Conservation (phyloP, 2,888 invertebrate genomes). For the Andricus quercusramuli region DNA sequence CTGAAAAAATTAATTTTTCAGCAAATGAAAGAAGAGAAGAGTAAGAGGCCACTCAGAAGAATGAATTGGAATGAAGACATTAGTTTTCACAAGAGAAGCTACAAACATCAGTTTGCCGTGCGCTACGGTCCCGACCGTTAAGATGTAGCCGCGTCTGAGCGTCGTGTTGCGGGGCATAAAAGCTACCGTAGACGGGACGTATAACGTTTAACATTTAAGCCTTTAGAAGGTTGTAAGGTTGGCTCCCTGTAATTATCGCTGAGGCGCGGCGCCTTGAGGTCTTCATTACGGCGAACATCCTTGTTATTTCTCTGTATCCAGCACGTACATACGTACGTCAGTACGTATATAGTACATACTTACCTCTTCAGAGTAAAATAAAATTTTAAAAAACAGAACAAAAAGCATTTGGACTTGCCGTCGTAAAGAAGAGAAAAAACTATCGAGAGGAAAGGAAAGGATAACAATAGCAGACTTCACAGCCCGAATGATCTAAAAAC, state of each 20-base stretch:
- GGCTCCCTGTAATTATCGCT: constrained; percentile 78
- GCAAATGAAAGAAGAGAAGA: neutral
- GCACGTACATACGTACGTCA: constrained; percentile 61
- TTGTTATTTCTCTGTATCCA: constrained; percentile 76
- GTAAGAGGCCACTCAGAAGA: neutral
- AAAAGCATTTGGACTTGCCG: constrained; percentile 57
- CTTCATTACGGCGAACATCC: constrained; percentile 78
- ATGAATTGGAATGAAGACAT: constrained; percentile 28
- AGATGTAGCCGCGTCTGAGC: constrained; percentile 55
- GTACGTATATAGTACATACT: constrained; percentile 61
- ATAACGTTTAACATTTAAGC: constrained; percentile 78
- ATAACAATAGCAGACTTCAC: constrained; percentile 4
- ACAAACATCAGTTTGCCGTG: constrained; percentile 33
- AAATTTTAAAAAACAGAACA: constrained; percentile 53
- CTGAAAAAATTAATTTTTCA: neutral
- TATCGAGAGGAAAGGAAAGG: constrained; percentile 42
- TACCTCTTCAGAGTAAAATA: constrained; percentile 50
- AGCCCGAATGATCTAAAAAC: too few species aligned
- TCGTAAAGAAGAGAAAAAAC: constrained; percentile 64
- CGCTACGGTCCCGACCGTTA: constrained; percentile 53
- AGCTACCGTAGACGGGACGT: constrained; percentile 74
- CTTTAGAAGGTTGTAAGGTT: constrained; percentile 78
- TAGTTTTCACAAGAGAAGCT: constrained; percentile 19
- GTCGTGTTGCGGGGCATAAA: constrained; percentile 70
- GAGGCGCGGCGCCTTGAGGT: constrained; percentile 79